Conservation (phyloP, 2,888 invertebrate species). For the Philaethria dido region DNA sequence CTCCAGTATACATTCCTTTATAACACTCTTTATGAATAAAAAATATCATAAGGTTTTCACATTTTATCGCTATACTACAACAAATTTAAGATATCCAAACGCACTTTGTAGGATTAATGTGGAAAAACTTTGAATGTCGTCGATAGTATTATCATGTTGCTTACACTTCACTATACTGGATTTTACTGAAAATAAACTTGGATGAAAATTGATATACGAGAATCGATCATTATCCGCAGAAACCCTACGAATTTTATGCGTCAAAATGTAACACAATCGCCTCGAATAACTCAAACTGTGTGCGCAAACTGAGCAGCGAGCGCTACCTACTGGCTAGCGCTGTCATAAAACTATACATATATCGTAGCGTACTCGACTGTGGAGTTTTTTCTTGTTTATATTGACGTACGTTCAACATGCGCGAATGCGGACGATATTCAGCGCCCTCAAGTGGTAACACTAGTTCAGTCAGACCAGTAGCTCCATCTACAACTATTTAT, state of each 20-base stretch:
- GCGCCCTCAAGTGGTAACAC: constrained; percentile 51
- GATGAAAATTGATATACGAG: constrained; percentile 55
- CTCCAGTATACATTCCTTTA: constrained; percentile 16
- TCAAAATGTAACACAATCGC: constrained; percentile 66
- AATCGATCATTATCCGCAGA: constrained; percentile 68
- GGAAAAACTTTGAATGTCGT: constrained; percentile 60
- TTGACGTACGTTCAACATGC: constrained; percentile 74
- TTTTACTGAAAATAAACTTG: constrained; percentile 48
- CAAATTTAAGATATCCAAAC: constrained; percentile 56
- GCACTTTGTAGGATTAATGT: constrained; percentile 53
- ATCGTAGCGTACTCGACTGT: constrained; percentile 62
- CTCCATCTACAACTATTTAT: constrained; percentile 50
- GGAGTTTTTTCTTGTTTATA: constrained; percentile 71
- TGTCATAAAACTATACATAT: constrained; percentile 69
- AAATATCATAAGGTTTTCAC: constrained; percentile 54
- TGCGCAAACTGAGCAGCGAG: constrained; percentile 66
- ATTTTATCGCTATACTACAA: constrained; percentile 58
- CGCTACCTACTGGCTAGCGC: constrained; percentile 71
- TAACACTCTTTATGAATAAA: constrained; percentile 29
- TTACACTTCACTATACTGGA: constrained; percentile 56
- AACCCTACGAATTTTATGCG: constrained; percentile 59
- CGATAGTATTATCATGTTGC: constrained; percentile 50
- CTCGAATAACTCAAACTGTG: constrained; percentile 72
- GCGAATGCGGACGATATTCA: constrained; percentile 55
- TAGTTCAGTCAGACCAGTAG: constrained; percentile 44